Evolutionary conservation across 2,888 invertebrate species (phyloP).

Genomic region (Odontomyia ornata): DNA sequence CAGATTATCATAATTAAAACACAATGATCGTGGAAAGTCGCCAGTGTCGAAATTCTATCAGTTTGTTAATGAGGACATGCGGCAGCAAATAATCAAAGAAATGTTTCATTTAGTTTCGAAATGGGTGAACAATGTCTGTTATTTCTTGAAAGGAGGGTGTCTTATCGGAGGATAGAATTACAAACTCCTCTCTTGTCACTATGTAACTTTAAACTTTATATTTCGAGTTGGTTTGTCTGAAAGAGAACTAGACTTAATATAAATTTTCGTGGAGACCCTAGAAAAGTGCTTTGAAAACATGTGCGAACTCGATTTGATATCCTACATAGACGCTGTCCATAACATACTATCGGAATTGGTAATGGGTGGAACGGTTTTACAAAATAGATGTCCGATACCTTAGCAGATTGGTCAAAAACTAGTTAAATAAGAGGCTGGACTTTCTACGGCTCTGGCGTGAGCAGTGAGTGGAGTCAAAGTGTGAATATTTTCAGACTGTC

Average conservation of each 20-base stretch:
- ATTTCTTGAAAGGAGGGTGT: conserved; percentile 98
- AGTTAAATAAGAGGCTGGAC: conserved; percentile 97
- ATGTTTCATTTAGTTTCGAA: conserved; percentile 99
- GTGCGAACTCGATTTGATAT: conserved; percentile 97
- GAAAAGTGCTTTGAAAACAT: conserved; percentile 99
- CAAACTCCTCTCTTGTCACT: conserved; percentile 96
- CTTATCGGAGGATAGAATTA: conserved; percentile 98
- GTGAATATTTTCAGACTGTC: too few relatives aligned
- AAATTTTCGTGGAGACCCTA: conserved; percentile 97
- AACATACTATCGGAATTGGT: conserved; percentile 96
- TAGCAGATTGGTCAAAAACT: conserved; percentile 94
- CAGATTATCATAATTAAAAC: conserved; percentile 92
- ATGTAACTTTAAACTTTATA: conserved; percentile 98
- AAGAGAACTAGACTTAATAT: conserved; percentile 96
- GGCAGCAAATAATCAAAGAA: conserved; percentile 99
- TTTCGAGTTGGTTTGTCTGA: conserved; percentile 99
- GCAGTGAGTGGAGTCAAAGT: conserved; percentile 99
- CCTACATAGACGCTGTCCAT: conserved; percentile 90
- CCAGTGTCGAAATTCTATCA: conserved; percentile 96
- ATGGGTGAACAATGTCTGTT: conserved; percentile 98
- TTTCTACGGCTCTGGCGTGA: conserved; percentile 94
- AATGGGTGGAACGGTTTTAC: conserved; percentile 99
- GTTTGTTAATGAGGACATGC: conserved; percentile 97
- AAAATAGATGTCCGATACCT: conserved; percentile 98
- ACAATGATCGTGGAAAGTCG: conserved; percentile 98